Percentiles rank a stretch among this genome's conserved stretches.
Conservation (phyloP, 2,113 vertebrate species). For the Nansenia antarctica region DNA sequence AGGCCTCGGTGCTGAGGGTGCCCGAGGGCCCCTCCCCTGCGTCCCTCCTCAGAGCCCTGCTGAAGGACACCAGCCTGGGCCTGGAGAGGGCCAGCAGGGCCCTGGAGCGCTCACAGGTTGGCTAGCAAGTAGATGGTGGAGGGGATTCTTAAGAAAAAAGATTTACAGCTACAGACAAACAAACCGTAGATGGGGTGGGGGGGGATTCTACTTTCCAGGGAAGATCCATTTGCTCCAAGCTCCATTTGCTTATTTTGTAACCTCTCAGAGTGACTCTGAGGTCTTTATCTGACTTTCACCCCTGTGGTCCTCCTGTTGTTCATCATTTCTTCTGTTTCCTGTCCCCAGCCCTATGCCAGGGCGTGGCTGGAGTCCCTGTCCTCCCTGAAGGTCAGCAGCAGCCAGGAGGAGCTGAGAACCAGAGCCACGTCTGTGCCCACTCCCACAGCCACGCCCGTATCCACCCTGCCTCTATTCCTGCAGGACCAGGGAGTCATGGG, state of each 20-base stretch:
- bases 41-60: constrained; percentile 73
- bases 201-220: too few species aligned
- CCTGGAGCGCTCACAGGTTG: constrained; percentile 76
- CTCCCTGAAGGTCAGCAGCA: constrained; percentile 74
- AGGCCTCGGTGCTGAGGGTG: constrained; percentile 84
- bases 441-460: constrained; percentile 28
- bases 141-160: too few species aligned
- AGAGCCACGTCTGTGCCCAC: constrained; percentile 38
- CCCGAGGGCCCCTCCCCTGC: constrained; percentile 73
- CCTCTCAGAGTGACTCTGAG: too few species aligned
- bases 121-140: not conserved
- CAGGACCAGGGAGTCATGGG: constrained; percentile 64
- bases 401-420: constrained; percentile 67
- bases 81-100: constrained; percentile 75
- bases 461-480: constrained; percentile 81
- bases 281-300: not conserved
- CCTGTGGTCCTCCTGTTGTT: not conserved
- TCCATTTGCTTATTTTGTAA: too few species aligned
- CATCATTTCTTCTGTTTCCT: not conserved
- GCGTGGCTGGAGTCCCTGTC: constrained; percentile 73
- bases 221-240: too few species aligned
- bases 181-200: not conserved
- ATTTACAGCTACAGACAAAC: too few species aligned
- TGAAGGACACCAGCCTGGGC: constrained; percentile 78
- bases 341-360: constrained; percentile 70